These are phyloP conservation scores for Lepus oiostolus DNA, from an alignment of 2,797 vertebrate genomes.

Conservation along the genomic window DNA sequence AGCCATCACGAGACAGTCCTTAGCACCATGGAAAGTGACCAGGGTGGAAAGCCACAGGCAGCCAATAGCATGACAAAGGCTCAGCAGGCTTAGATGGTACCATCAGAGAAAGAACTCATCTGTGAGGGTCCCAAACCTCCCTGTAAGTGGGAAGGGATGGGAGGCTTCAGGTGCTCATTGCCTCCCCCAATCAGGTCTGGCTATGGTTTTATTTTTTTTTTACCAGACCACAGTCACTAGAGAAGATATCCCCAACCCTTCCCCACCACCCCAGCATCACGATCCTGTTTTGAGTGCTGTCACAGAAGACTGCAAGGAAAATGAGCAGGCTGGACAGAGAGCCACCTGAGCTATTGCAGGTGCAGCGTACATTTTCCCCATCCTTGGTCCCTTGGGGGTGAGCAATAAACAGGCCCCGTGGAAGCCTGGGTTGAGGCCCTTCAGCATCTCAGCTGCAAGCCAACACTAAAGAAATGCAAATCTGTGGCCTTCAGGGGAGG, in stretches of 20 bases:
- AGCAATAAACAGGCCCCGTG: not conserved
- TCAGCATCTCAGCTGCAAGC: not conserved
- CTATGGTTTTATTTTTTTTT: not conserved
- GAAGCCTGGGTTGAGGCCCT: not conserved
- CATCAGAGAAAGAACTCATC: not conserved
- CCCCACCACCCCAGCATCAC: not conserved
- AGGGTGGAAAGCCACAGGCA: not conserved
- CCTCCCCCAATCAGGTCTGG: not conserved
- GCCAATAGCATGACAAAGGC: not conserved
- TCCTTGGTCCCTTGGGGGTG: not conserved
- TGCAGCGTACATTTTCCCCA: not conserved
- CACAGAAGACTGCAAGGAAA: not conserved
- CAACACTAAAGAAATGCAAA: not conserved
- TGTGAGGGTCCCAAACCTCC: not conserved
- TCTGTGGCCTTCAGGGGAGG: not conserved
- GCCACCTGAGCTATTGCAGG: not conserved
- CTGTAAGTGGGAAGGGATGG: not conserved
- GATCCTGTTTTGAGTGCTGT: not conserved
- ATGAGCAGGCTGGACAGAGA: not conserved
- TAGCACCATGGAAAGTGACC: not conserved
- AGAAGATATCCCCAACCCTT: not conserved
- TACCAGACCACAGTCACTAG: not conserved
- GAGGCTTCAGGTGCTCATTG: not conserved
- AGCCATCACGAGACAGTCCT: not conserved
- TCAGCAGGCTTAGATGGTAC: not conserved